phyloP scores from a whole-genome alignment of 2,888 invertebrate genomes.

The Plebejus anna region DNA sequence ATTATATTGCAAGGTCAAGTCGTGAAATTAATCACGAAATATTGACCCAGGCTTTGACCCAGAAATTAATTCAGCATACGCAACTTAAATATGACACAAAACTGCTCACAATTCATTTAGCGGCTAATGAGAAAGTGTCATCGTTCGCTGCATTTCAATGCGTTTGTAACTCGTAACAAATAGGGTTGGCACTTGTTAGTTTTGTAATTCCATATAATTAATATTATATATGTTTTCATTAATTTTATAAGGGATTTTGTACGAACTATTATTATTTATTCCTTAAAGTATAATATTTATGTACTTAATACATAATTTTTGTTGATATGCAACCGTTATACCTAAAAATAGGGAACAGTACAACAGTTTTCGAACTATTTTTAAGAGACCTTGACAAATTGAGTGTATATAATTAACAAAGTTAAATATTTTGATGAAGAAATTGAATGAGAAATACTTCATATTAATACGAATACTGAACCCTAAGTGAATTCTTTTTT shows the following conservation, averaged over 20 bases:
- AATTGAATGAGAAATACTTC: background rate
- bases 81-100: conserved; percentile 16
- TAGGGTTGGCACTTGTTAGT: background rate
- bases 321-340: no score
- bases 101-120: conserved; percentile 33
- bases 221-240: no score
- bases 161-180: conserved; percentile 16
- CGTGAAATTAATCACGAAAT: conserved; percentile 21
- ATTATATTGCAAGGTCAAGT: background rate
- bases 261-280: no score
- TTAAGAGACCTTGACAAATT: background rate
- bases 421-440: background rate
- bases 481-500: background rate
- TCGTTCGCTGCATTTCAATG: conserved; percentile 27
- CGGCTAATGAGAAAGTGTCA: conserved; percentile 31
- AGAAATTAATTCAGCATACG: conserved; percentile 34
- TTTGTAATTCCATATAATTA: background rate
- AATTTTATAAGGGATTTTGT: no score
- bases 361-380: background rate
- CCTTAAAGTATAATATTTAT: no score
- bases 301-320: no score
- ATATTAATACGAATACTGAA: background rate
- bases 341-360: no score
- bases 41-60: conserved; percentile 34
- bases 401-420: background rate